Percentiles rank a stretch among this genome's conserved stretches.
Conservation (phyloP, 2,888 invertebrate species). For the Luffia ferchaultella region DNA sequence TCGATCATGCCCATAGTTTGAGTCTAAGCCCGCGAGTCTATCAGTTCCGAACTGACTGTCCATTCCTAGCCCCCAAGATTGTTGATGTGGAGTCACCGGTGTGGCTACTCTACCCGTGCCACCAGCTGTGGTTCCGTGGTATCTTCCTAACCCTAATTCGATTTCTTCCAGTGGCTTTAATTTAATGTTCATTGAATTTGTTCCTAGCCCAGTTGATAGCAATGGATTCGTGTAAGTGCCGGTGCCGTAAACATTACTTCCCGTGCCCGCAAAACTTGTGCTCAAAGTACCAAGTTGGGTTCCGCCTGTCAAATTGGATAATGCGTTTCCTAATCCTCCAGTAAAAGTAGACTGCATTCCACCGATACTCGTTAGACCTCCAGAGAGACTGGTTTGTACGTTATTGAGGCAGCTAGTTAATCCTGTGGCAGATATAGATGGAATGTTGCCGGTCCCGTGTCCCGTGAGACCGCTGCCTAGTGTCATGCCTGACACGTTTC, state of each 20-base stretch:
- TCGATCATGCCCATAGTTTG: slow-evolving; percentile 67
- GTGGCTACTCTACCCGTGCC: slow-evolving; percentile 65
- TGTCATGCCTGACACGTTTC: slow-evolving; percentile 49
- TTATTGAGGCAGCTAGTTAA: slow-evolving; percentile 52
- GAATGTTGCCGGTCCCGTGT: slow-evolving; percentile 55
- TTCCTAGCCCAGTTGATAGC: slow-evolving; percentile 63
- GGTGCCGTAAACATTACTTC: slow-evolving; percentile 40
- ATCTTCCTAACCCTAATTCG: slow-evolving; percentile 70
- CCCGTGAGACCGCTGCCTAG: slow-evolving; percentile 48
- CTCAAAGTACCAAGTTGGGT: slow-evolving; percentile 48
- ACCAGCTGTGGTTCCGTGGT: slow-evolving; percentile 40
- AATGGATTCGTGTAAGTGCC: slow-evolving; percentile 74
- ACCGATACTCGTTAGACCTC: slow-evolving; percentile 45
- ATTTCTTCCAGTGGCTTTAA: slow-evolving; percentile 78
- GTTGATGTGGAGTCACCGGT: slow-evolving; percentile 71
- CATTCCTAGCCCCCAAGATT: slow-evolving; percentile 66
- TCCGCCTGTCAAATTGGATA: slow-evolving; percentile 45
- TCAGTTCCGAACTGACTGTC: slow-evolving; percentile 69
- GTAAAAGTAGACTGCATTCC: slow-evolving; percentile 50
- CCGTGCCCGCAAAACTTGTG: slow-evolving; percentile 44
- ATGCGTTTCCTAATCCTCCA: slow-evolving; percentile 46
- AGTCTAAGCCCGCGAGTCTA: slow-evolving; percentile 61
- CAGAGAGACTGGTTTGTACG: slow-evolving; percentile 47
- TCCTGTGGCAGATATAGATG: slow-evolving; percentile 38
- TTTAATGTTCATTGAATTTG: slow-evolving; percentile 69